Conservation (phyloP, 2,797 vertebrate genomes). For the Anableps anableps region DNA sequence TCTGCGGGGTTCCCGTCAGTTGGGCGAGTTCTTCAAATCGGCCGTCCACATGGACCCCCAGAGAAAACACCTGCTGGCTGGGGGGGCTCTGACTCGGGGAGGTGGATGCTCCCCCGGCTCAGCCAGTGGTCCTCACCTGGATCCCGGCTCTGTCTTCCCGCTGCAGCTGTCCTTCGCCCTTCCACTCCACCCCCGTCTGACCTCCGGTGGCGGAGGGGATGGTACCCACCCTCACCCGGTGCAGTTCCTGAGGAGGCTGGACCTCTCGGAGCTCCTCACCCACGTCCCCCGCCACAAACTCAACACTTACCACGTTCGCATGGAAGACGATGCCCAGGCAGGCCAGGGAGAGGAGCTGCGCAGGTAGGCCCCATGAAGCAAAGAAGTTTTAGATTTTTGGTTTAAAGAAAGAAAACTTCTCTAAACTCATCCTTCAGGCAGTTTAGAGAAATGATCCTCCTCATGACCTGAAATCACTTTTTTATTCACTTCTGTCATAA, state of each 20-base stretch:
- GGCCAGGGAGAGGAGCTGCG: slow-evolving; percentile 98
- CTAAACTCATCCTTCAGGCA: not conserved
- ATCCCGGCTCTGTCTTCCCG: slow-evolving; percentile 66
- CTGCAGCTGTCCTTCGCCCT: slow-evolving; percentile 74
- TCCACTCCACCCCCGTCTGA: slow-evolving; percentile 82
- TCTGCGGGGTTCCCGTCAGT: slow-evolving; percentile 89
- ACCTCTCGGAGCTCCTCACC: slow-evolving; percentile 95
- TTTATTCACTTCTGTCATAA: too few relatives aligned
- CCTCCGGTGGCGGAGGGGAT: slow-evolving; percentile 80
- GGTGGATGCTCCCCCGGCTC: slow-evolving; percentile 43
- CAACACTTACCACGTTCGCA: slow-evolving; percentile 98
- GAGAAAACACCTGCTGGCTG: slow-evolving; percentile 87
- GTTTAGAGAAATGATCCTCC: too few relatives aligned
- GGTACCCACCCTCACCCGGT: slow-evolving; percentile 80
- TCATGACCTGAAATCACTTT: too few relatives aligned
- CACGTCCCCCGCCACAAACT: slow-evolving; percentile 97
- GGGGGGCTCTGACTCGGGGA: slow-evolving; percentile 76
- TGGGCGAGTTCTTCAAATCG: slow-evolving; percentile 95
- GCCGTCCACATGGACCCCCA: slow-evolving; percentile 94
- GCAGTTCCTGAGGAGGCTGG: slow-evolving; percentile 95
- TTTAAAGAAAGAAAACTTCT: not conserved
- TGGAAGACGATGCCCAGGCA: slow-evolving; percentile 97
- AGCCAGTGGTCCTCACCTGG: slow-evolving; percentile 57
- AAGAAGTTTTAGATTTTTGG: not conserved
- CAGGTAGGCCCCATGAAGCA: slow-evolving; percentile 73